Percentiles rank a stretch among this genome's conserved stretches.
Evolutionary conservation across 2,797 vertebrate genomes (phyloP).

Genomic region (Varecia variegata): DNA sequence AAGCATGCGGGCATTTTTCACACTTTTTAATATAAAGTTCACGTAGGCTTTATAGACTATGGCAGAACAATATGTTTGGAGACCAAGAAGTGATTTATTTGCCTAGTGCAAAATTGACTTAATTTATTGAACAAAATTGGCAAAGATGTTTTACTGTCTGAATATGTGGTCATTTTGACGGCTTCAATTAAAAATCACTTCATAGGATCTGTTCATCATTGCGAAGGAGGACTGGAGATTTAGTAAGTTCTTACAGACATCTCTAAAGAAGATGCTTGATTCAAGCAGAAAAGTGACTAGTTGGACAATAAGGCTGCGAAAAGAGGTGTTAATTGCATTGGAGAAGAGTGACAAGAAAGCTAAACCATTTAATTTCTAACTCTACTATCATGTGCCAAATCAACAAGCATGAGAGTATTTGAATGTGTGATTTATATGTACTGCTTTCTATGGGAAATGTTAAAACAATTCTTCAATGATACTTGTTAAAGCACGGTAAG

Average conservation of each 20-base stretch:
- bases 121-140: conserved; percentile 29
- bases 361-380: neutral
- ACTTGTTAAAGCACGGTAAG: neutral
- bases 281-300: neutral
- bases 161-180: conserved; percentile 40
- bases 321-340: neutral
- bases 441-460: neutral
- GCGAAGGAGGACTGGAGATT: neutral
- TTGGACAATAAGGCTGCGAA: neutral
- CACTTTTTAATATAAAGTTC: neutral
- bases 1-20: neutral
- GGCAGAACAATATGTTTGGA: neutral
- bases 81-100: neutral
- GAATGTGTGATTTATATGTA: neutral
- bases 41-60: neutral
- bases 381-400: neutral
- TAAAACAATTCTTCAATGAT: neutral
- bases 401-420: neutral
- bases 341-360: neutral
- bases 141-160: neutral
- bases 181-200: conserved; percentile 38
- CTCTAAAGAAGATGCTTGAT: neutral
- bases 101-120: neutral
- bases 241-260: neutral
- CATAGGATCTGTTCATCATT: neutral